Evolutionary conservation across 2,888 invertebrate genomes (phyloP), one percentile per base, ranked within the genome.

Genomic region (Cryptus viduatorius): DNA sequence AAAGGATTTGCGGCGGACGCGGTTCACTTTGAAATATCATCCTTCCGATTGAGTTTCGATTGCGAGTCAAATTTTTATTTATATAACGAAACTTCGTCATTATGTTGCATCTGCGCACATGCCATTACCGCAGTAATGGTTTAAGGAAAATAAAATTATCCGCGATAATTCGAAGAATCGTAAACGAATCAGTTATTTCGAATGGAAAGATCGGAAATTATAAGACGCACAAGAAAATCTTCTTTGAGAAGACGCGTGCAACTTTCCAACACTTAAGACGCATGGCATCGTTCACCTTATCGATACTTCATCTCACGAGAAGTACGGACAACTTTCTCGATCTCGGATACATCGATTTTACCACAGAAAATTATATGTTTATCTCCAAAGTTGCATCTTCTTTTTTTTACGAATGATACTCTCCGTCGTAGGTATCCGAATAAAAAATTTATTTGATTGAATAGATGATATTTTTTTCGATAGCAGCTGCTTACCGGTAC

Each of bases 281-380:
- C n/a, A 16, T n/a, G 7, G 53, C 10, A 48, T 10, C 14, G 46
- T 10, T 8, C 46, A 12, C 14, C 37, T 37, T 37, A 37, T 37
- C 37, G 5, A 37, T 37, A 37, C 37, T 37, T 37, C 37, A 37
- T 37, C 37, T 37, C 37, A 37, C 1, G 37, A 37, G 37, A 37
- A 37, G 53, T 8, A 53, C 16, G 53, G 16, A n/a, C 16, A n/a
- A 16, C 53, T 53, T 53, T 53, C 53, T 7, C 53, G 53, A 53
- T 53, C 53, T 53, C 16, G 16, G 53, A 16, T 53, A 53, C 53
- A 53, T 53, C 53, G 53, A 53, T 53, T 19, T 53, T 53, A 53
- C 8, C 53, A 37, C 7, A 37, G 1, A 37, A 37, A 37, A 37
- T 37, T 37, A 37, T 8, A 37, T 37, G 37, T 37, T 37, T 37